Percentiles rank a stretch among this genome's conserved stretches.
Conservation (phyloP, 2,888 invertebrate genomes). For the Osmoderma eremita region DNA sequence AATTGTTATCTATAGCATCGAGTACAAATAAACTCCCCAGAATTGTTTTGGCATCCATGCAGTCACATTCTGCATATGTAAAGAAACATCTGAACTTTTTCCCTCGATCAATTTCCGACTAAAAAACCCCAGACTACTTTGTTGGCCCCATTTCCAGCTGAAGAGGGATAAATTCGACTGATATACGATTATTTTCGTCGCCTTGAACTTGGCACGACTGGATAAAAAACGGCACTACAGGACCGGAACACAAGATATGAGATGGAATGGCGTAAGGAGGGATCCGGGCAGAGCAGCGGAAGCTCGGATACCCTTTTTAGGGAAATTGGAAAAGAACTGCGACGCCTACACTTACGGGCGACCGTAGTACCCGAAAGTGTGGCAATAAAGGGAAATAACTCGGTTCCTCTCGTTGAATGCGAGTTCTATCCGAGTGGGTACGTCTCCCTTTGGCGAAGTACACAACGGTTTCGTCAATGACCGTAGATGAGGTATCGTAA, state of each 20-base stretch:
- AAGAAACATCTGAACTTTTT: too few species aligned
- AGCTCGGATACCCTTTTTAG: slow-evolving; percentile 14
- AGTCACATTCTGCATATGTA: too few species aligned
- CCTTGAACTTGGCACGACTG: not conserved
- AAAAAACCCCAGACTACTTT: not conserved
- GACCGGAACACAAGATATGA: slow-evolving; percentile 1
- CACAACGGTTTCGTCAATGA: not conserved
- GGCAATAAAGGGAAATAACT: slow-evolving; percentile 34
- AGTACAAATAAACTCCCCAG: too few species aligned
- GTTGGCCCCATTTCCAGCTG: slow-evolving; percentile 4
- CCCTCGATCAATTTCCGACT: too few species aligned
- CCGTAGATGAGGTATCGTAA: slow-evolving; percentile 27
- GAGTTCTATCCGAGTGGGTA: not conserved
- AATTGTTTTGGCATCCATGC: too few species aligned
- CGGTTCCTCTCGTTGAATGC: not conserved
- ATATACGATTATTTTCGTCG: slow-evolving; percentile 18
- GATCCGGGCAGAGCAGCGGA: not conserved
- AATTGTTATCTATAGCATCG: too few species aligned
- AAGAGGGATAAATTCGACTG: slow-evolving; percentile 23
- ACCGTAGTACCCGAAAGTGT: slow-evolving; percentile 2
- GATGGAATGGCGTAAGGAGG: not conserved
- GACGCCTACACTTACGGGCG: slow-evolving; percentile 6
- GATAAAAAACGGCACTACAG: not conserved
- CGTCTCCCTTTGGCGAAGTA: not conserved
- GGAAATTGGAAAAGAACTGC: slow-evolving; percentile 15